These are phyloP conservation scores for Pemphigus obesinymphae DNA, from an alignment of 1,140 invertebrate genomes.

Conservation along the genomic window DNA sequence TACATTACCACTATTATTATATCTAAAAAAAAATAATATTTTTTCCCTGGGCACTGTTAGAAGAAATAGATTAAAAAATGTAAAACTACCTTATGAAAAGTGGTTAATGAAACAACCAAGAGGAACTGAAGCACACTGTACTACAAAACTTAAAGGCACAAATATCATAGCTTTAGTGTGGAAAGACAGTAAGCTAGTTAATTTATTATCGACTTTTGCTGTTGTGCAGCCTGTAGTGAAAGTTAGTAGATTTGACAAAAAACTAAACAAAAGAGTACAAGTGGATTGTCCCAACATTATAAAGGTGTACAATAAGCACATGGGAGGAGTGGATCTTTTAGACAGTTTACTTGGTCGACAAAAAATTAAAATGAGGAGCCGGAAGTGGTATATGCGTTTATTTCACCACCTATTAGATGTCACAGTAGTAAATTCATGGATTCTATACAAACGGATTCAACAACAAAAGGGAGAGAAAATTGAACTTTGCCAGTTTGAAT, in stretches of 20 bases:
- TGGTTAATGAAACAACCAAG: not conserved
- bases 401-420: no score
- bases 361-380: no score
- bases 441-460: no score
- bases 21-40: not conserved
- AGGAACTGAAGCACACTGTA: not conserved
- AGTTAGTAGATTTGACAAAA: no score
- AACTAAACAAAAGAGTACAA: not conserved
- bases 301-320: no score
- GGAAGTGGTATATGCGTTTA: no score
- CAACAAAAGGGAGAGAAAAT: no score
- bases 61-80: not conserved
- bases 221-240: no score
- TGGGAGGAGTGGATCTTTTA: no score
- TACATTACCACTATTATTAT: not conserved
- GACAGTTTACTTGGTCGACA: no score
- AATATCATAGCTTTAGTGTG: not conserved
- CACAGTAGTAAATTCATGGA: no score
- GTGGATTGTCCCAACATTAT: slow-evolving; percentile 38
- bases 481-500: no score
- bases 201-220: slow-evolving; percentile 6
- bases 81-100: not conserved
- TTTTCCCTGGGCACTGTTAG: not conserved
- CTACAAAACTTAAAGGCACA: not conserved
- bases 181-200: not conserved